Evolutionary conservation across 2,113 vertebrate species (phyloP).

Genomic region (Elephas maximus): DNA sequence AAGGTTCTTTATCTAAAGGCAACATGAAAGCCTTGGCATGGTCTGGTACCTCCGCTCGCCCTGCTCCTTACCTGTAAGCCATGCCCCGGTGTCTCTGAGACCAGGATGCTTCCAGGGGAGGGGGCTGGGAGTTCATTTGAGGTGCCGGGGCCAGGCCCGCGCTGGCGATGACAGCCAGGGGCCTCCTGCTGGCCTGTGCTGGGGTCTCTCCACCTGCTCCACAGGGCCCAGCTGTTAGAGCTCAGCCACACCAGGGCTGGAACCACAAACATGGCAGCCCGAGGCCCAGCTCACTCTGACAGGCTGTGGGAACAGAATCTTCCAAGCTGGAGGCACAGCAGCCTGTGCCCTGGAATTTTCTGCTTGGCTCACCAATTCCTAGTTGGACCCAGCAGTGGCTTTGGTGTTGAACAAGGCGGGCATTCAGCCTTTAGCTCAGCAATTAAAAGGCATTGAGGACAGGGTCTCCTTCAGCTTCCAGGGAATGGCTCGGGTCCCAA

Average conservation of each 20-base stretch:
- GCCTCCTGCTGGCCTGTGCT: neutral
- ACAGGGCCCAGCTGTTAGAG: constrained; percentile 83
- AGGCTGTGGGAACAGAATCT: neutral
- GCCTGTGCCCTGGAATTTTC: constrained; percentile 49
- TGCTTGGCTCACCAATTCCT: constrained; percentile 60
- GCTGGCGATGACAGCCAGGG: accelerated
- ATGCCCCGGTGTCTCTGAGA: neutral
- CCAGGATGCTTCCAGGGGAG: neutral
- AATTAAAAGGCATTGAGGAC: constrained; percentile 38
- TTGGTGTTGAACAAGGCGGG: constrained; percentile 16
- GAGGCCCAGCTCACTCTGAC: accelerated
- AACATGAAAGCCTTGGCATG: neutral
- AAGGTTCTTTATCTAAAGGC: neutral
- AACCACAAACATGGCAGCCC: constrained; percentile 86
- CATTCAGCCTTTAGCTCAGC: constrained; percentile 33
- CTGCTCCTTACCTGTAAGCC: constrained; percentile 81
- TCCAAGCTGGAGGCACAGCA: neutral
- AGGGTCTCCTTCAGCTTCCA: neutral
- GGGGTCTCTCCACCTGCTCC: neutral
- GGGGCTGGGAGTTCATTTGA: accelerated
- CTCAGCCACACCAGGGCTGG: constrained; percentile 87
- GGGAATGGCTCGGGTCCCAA: neutral
- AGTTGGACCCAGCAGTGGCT: neutral
- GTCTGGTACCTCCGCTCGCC: accelerated
- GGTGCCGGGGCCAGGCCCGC: neutral